Percentiles rank a stretch among this genome's conserved stretches.
Evolutionary conservation across 2,797 vertebrate species (phyloP).

Genomic region (Eutrigla gurnardus): DNA sequence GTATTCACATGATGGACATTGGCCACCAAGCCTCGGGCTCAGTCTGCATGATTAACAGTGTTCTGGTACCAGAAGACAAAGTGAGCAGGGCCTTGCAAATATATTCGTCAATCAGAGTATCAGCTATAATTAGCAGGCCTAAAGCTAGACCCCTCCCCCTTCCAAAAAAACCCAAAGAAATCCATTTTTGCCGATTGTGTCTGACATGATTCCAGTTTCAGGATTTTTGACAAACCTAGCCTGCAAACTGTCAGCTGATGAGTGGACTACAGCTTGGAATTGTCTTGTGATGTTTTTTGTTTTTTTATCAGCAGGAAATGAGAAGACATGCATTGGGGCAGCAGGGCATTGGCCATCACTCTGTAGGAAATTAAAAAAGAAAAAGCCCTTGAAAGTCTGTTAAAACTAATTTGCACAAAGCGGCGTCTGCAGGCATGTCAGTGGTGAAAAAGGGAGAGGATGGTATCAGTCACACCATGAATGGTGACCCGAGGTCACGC

Average conservation of each 20-base stretch:
- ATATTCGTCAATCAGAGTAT: neutral
- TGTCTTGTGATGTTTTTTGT: neutral
- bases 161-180: neutral
- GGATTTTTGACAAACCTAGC: neutral
- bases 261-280: constrained; percentile 4
- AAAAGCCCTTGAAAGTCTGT: constrained; percentile 25
- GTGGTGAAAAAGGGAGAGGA: constrained; percentile 9
- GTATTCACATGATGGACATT: too few relatives aligned
- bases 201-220: neutral
- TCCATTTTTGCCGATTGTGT: neutral
- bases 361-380: constrained; percentile 39
- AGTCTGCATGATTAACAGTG: neutral
- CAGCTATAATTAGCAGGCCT: neutral
- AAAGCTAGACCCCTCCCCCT: too few relatives aligned
- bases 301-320: constrained; percentile 49
- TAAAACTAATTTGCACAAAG: constrained; percentile 60
- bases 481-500: constrained; percentile 52
- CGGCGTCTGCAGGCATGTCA: constrained; percentile 24
- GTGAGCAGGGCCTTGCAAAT: neutral
- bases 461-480: constrained; percentile 24
- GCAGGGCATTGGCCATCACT: constrained; percentile 14
- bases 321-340: constrained; percentile 3
- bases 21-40: too few relatives aligned
- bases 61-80: neutral
- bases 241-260: neutral